phyloP scores from a whole-genome alignment of 2,113 vertebrate species.

The Cinclus cinclus region DNA sequence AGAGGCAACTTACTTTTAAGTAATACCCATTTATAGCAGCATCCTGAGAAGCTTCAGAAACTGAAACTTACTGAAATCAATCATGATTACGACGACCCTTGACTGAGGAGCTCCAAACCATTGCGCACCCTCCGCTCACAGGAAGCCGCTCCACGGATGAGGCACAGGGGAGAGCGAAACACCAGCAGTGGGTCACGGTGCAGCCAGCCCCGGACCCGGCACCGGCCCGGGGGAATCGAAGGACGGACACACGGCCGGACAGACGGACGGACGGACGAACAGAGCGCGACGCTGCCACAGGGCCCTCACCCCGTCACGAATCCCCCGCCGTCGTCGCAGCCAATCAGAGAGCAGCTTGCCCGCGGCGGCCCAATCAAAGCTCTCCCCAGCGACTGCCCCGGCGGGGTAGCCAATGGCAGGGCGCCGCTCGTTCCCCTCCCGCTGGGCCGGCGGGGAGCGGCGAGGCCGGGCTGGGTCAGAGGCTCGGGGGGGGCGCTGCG shows the following conservation, averaged over 20 bases:
- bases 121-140: fast-evolving
- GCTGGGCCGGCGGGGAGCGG: background rate
- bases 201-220: background rate
- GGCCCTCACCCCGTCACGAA: background rate
- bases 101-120: background rate
- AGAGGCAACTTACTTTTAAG: background rate
- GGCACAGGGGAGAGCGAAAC: too few relatives aligned
- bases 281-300: background rate
- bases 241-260: background rate
- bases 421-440: fast-evolving
- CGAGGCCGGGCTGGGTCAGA: fast-evolving
- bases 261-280: too few relatives aligned
- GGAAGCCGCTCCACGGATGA: background rate
- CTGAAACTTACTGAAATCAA: background rate
- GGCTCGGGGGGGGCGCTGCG: fast-evolving
- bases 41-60: too few relatives aligned
- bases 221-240: fast-evolving
- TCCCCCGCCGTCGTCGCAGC: background rate
- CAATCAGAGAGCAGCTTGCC: background rate
- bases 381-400: fast-evolving
- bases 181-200: fast-evolving
- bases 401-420: background rate
- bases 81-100: fast-evolving
- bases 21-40: fast-evolving
- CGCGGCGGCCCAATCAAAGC: background rate